Base-by-base conservation (phyloP, 2,113 vertebrate species). In the Pedetes capensis region DNA sequence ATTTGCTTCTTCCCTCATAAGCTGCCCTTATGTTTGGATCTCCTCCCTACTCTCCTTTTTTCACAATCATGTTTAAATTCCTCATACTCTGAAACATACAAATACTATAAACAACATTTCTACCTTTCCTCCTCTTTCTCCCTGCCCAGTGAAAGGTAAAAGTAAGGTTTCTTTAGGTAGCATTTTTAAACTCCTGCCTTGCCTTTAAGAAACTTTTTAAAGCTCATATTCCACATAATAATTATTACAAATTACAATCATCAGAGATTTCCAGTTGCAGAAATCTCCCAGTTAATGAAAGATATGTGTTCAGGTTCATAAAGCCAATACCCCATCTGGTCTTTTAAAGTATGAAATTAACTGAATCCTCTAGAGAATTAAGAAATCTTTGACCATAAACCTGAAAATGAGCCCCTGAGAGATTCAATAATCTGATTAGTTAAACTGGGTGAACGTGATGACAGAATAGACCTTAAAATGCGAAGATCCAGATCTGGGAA, bases 311-410 rank as follows among this genome's bases (percentile, higher is more conserved):
- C 93, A 96, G 88, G 93, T 96, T 96, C 93, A 94, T 96, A 94
- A 96, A 96, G 91, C 76, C 94, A 97, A 91, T 92, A 95, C 87
- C 96, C 96, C 95, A 96, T 96, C 97, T 97, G 96, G 95, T 96
- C 92, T 94, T 97, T 90, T 92, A 90, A 96, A 90, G 78, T 75
- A 92, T 57, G 72, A 96, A 96, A 97, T 97, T 95, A 95, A 95
- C 93, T 88, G 90, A 96, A 94, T 92, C 79, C 97, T 93, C 95
- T 12, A 63, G 95, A 94, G 96, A 90, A 96, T 94, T 95, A 95
- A 95, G 93, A 96, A 94, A 93, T 96, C 97, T 96, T 93, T 97
- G 95, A 96, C 96, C 95, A 95, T 89, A 94, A 97, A 97, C 97
- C 95, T 96, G 96, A 97, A 97, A 97, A 96, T 88, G 88, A 97